Conservation (phyloP, 1,140 invertebrate species). For the Cotesia typhae region DNA sequence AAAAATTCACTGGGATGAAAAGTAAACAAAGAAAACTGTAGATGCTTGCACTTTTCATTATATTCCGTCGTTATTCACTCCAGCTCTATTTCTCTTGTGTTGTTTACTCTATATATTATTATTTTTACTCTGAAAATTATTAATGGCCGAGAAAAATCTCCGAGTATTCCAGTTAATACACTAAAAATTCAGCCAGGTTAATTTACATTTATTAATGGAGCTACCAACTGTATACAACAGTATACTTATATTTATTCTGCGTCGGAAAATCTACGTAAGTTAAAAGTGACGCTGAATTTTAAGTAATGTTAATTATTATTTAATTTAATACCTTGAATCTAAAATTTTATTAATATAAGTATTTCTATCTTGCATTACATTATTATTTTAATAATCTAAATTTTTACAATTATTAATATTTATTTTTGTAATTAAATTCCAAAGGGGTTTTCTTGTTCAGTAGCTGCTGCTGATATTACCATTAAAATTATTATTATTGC, state of each 20-base stretch:
- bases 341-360: too few species aligned
- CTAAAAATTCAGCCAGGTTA: constrained; percentile 20
- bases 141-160: constrained; percentile 29
- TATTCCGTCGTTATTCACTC: background rate
- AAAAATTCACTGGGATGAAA: background rate
- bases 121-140: constrained; percentile 27
- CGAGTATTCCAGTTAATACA: constrained; percentile 20
- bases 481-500: too few species aligned
- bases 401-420: too few species aligned
- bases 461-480: too few species aligned
- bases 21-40: constrained; percentile 14
- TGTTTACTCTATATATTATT: background rate
- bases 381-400: too few species aligned
- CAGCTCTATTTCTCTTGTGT: too few species aligned
- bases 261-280: too few species aligned
- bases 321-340: background rate
- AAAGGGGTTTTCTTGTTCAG: too few species aligned
- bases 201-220: constrained; percentile 31
- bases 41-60: constrained; percentile 18
- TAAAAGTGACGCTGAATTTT: constrained; percentile 5
- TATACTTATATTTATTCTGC: too few species aligned
- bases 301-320: constrained; percentile 17
- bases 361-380: too few species aligned
- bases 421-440: too few species aligned
- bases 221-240: background rate